These are phyloP conservation scores for Sebastes taczanowskii DNA, from an alignment of 2,797 vertebrate species.

Conservation along the genomic window DNA sequence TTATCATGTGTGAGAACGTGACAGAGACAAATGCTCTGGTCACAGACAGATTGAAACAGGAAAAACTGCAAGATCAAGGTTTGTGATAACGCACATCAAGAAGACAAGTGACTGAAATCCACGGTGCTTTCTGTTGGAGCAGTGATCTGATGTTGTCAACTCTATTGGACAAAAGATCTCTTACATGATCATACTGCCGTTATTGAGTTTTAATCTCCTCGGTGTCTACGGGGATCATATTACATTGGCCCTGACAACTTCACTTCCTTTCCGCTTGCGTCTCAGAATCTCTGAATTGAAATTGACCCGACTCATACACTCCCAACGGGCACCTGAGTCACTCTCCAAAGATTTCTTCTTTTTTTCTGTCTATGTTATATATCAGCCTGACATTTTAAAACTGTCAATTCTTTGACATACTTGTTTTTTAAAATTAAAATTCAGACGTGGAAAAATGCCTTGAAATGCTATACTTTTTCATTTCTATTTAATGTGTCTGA, in stretches of 20 bases:
- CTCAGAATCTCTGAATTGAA: conserved; percentile 26
- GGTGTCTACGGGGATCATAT: conserved; percentile 14
- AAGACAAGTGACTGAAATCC: conserved; percentile 3
- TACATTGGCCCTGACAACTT: conserved; percentile 20
- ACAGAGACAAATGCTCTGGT: conserved; percentile 18
- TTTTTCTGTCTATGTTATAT: conserved; percentile 15
- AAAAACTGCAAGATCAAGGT: conserved; percentile 5
- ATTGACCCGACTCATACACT: conserved; percentile 21
- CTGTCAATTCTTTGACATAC: conserved; percentile 21
- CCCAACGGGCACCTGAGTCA: conserved; percentile 13
- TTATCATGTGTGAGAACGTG: conserved; percentile 5
- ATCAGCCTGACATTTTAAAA: conserved; percentile 25
- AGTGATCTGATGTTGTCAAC: conserved; percentile 9
- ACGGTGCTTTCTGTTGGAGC: background rate
- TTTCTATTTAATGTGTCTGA: background rate
- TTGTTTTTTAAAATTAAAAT: conserved; percentile 6
- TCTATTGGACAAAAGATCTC: conserved; percentile 16
- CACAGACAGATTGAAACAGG: conserved; percentile 12
- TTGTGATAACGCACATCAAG: background rate
- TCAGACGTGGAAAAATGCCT: background rate
- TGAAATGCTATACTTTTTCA: background rate
- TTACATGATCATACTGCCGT: background rate
- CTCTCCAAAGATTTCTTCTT: background rate
- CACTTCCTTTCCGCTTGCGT: conserved; percentile 6
- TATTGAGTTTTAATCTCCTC: conserved; percentile 30